Evolutionary conservation across 1,140 invertebrate genomes (phyloP), one percentile per base, ranked within the genome.

Genomic region (Psix sp.): DNA sequence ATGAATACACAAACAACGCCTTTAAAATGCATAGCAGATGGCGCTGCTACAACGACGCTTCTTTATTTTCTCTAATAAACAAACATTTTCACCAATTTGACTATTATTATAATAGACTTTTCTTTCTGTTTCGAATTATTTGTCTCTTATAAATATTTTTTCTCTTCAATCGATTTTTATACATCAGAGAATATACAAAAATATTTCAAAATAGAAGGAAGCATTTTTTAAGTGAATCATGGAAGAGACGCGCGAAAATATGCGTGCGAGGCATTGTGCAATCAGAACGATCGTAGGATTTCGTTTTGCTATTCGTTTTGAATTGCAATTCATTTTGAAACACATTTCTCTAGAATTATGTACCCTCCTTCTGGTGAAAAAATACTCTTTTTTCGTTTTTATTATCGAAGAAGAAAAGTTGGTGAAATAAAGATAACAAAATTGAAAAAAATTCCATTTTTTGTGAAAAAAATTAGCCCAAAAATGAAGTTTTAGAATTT

Each of bases 151-250:
- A 16, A 15, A 38, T 38, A 6, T 6, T 38, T 26, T 39, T 39
- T 16, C 6, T 57, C 6, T 3, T 43, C 16, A 26, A 6, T 43
- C 7, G 6, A 29, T 11, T 35, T 13, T 35, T 35, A 13, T 35
- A 5, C 33, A 13, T 35, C 1, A 11, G 13, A 35, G 33, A 2
- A 10, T 29, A 35, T 35, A 35, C 7, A 57, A n/a, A 57, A 45
- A 26, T 29, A 14, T 6, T 17, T 26, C 14, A 39, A 46, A 36
- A 63, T 40, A 11, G n/a, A 66, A 56, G 62, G 62, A 66, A 66
- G 62, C 51, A 54, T 62, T 26, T 31, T 51, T 29, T 33, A 11
- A 16, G 43, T 33, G 16, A 65, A 38, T 52, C 20, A 14, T 46
- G 60, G 60, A 65, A 65, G 60, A 54, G 14, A 40, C 38, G 24